A percentile compares a stretch with the other conserved stretches of the same genome.
Evolutionary conservation across 2,113 vertebrate species (phyloP).

Genomic region (Aegithalos caudatus): DNA sequence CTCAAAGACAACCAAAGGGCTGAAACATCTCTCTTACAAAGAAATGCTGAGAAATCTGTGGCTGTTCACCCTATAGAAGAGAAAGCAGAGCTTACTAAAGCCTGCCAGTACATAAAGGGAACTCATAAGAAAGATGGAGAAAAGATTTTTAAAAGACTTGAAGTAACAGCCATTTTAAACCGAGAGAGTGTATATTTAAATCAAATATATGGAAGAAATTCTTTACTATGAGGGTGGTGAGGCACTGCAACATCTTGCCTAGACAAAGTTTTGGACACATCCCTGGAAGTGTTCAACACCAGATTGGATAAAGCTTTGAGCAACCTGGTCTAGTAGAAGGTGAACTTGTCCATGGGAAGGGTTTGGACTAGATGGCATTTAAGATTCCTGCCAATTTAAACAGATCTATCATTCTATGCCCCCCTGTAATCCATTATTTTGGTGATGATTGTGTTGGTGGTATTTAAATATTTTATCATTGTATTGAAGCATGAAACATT

Average conservation of each 20-base stretch:
- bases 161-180: not conserved
- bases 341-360: not conserved
- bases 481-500: not conserved
- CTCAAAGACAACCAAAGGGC: not conserved
- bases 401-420: not conserved
- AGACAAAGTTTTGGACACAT: not conserved
- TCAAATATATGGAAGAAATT: not conserved
- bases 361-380: not conserved
- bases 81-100: not conserved
- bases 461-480: not conserved
- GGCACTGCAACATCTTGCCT: not conserved
- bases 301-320: not conserved
- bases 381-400: not conserved
- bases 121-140: not conserved
- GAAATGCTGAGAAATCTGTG: not conserved
- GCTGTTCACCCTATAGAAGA: not conserved
- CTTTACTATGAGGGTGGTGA: fast-evolving
- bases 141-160: not conserved
- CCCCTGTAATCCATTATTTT: not conserved
- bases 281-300: not conserved
- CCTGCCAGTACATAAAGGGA: not conserved
- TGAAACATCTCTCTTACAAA: not conserved
- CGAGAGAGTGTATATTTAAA: not conserved
- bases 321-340: not conserved
- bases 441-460: not conserved